Evolutionary conservation across 2,888 invertebrate genomes (phyloP).

Genomic region (Cryptus armator): DNA sequence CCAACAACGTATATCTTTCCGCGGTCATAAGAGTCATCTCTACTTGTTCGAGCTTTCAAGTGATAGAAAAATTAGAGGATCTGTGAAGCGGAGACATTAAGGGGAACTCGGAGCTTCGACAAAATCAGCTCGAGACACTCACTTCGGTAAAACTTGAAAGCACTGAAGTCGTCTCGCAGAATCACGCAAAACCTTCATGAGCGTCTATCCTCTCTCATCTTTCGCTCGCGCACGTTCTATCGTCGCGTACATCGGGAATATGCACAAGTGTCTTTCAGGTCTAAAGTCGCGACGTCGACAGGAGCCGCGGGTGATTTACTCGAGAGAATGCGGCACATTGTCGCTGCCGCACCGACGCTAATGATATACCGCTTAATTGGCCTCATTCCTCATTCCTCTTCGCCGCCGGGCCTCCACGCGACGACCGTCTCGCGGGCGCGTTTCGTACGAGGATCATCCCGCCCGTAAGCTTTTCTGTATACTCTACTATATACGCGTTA

Average conservation of each 20-base stretch:
- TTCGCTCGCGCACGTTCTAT: conserved; percentile 29
- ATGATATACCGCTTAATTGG: conserved; percentile 84
- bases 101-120: too few species aligned
- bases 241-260: conserved; percentile 14
- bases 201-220: conserved; percentile 9
- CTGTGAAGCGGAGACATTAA: not conserved
- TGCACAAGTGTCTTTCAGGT: conserved; percentile 55
- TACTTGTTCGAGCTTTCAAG: not conserved
- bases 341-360: conserved; percentile 79
- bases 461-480: not conserved
- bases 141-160: not conserved
- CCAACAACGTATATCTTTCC: not conserved
- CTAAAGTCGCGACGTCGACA: conserved; percentile 60
- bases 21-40: not conserved
- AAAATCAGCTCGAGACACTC: not conserved
- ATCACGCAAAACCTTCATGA: conserved; percentile 10
- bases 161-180: not conserved
- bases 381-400: conserved; percentile 81
- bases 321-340: conserved; percentile 79
- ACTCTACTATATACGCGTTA: conserved; percentile 36
- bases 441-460: conserved; percentile 44
- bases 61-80: not conserved
- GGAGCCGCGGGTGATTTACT: conserved; percentile 80
- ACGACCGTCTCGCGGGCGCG: conserved; percentile 60
- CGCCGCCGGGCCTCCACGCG: conserved; percentile 36